Base-by-base conservation (phyloP, 2,888 invertebrate species). In the Scotopteryx bipunctaria region DNA sequence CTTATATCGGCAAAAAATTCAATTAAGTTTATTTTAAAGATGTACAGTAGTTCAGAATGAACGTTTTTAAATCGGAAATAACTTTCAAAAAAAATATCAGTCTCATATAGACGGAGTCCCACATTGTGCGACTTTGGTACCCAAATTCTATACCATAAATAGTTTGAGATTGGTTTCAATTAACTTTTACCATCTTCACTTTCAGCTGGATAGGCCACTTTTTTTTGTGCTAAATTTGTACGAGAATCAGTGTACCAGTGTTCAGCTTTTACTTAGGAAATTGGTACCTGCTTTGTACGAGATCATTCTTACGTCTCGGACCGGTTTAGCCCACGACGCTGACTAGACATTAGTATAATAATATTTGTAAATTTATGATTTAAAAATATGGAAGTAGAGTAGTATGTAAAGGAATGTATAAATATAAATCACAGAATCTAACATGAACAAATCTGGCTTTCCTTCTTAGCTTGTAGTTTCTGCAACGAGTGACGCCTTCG, bases 401-500 rank as follows among this genome's bases (percentile, higher is more conserved):
- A 54, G 38, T 47, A 50, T 56, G 32, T 53, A 49, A 55, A 51
- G 59, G 57, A 65, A 64, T 69, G 61, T 67, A 65, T 61, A 61
- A 57, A 48, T 71, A 63, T 67, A 69, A 70, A 80, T 81, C 78
- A 80, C 77, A 81, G 78, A 64, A 35, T 65, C 69, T 82, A 90
- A 69, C 89, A 90, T 44, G 82, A 75, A 72, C 89, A 89, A 44
- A 81, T 57, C 41, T 86, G 85, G 36, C 75, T 71, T 33, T 88
- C 89, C 57, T 86, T 86, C 57, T 76, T 83, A 0, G 87, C 86
- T 66, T 88, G 88, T 17, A 89, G 71, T 57, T 80, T 86, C 54
- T 89, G 90, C 40, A 90, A 66, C 0, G 89, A 89, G 53, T 89
- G 84, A 5, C 82, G 76, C 21, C 90, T 81, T 0, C 88, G 73